Evolutionary conservation across 1,140 invertebrate genomes (phyloP).

Genomic region (Tetragonula clypearis): DNA sequence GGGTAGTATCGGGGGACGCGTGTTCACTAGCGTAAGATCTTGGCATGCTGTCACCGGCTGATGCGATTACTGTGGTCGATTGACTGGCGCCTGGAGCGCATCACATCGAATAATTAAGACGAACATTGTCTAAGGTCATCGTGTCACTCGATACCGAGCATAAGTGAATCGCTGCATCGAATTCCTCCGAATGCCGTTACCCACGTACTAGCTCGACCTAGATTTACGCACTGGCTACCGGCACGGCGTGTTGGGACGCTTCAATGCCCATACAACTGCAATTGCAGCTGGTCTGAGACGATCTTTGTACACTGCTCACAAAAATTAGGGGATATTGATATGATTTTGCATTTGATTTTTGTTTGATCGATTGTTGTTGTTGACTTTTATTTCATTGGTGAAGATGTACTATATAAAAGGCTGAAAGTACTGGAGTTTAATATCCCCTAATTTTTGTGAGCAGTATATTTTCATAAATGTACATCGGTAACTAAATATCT

Average conservation of each 20-base stretch:
- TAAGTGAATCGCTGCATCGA: constrained; percentile 13
- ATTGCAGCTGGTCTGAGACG: not conserved
- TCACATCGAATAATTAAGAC: constrained; percentile 31
- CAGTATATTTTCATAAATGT: no score
- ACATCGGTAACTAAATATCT: no score
- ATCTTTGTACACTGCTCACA: not conserved
- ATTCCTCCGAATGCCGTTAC: constrained; percentile 24
- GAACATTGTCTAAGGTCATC: constrained; percentile 26
- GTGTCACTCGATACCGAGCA: constrained; percentile 29
- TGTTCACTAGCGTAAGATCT: not conserved
- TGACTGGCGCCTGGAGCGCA: not conserved
- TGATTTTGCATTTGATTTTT: no score
- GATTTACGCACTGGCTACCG: constrained; percentile 29
- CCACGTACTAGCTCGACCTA: constrained; percentile 41
- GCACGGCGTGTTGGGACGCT: not conserved
- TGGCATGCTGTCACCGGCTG: not conserved
- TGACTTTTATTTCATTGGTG: no score
- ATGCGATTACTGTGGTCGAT: not conserved
- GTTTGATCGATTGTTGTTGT: no score
- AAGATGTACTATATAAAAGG: no score
- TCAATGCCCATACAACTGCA: not conserved
- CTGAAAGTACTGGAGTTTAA: no score
- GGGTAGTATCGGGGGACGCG: not conserved
- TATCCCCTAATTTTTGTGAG: no score
- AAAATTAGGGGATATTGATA: no score